Evolutionary conservation across 1,140 invertebrate genomes (phyloP).

Genomic region (Diachasmimorpha longicaudata): DNA sequence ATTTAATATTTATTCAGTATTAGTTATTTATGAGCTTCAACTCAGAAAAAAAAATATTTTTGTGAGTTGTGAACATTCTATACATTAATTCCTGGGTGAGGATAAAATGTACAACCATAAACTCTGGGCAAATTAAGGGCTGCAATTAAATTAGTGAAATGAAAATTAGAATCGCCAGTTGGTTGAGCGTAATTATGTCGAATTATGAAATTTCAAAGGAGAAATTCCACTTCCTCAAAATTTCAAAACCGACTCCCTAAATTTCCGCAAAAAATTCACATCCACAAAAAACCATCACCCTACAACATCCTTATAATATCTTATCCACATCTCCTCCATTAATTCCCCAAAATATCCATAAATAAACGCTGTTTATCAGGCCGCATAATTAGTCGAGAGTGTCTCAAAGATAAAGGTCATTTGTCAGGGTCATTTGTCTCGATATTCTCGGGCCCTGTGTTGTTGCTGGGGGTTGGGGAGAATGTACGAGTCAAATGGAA

Average conservation of each 20-base stretch:
- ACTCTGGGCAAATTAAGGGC: neutral
- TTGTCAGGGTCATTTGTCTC: constrained; percentile 25
- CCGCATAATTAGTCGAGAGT: constrained; percentile 15
- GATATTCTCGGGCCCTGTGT: constrained; percentile 16
- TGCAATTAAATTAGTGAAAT: too few species aligned
- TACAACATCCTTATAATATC: neutral
- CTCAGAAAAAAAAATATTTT: too few species aligned
- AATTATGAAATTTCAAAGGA: too few species aligned
- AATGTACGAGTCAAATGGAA: constrained; percentile 27
- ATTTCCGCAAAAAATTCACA: neutral
- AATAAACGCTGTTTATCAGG: neutral
- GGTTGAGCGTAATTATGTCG: too few species aligned
- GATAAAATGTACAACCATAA: neutral
- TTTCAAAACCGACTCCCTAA: too few species aligned
- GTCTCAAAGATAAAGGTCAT: constrained; percentile 24
- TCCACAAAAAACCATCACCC: neutral
- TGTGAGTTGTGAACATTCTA: too few species aligned
- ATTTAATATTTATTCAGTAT: neutral
- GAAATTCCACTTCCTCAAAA: too few species aligned
- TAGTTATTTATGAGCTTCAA: too few species aligned
- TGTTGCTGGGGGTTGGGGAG: constrained; percentile 16
- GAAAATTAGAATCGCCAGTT: too few species aligned
- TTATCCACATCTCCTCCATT: neutral
- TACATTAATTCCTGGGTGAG: neutral
- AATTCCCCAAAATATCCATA: neutral